Conservation (phyloP, 2,888 invertebrate species). For the Fragum sueziense region DNA sequence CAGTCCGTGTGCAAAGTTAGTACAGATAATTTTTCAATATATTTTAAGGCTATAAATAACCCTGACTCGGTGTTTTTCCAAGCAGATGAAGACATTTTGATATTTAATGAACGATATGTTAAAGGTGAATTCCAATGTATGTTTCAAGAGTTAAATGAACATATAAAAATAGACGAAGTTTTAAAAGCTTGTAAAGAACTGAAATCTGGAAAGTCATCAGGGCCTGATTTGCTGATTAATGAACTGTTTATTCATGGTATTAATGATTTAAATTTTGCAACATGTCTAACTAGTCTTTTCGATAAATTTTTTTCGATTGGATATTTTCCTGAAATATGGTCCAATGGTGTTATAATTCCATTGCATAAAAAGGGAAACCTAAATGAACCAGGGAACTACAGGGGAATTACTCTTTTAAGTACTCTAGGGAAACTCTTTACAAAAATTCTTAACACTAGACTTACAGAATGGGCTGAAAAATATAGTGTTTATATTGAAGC, state of each 20-base stretch:
- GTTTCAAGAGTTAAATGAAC: constrained; percentile 16
- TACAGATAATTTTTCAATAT: background rate
- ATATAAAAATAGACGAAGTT: background rate
- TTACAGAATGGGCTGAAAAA: constrained; percentile 14
- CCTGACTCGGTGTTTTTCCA: constrained; percentile 17
- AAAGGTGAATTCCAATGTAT: constrained; percentile 32
- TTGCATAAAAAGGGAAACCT: constrained; percentile 22
- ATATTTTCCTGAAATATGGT: constrained; percentile 21
- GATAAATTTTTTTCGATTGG: constrained; percentile 15
- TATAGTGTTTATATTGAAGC: constrained; percentile 17
- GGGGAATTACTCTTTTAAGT: constrained; percentile 24
- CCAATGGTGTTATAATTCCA: constrained; percentile 23
- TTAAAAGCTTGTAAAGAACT: background rate
- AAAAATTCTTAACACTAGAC: constrained; percentile 6
- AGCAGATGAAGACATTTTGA: constrained; percentile 28
- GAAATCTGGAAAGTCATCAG: background rate
- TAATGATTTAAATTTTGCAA: background rate
- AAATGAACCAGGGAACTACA: constrained; percentile 12
- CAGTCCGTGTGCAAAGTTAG: background rate
- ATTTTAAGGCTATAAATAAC: constrained; percentile 39
- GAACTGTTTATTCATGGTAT: constrained; percentile 20
- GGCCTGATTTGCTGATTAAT: constrained; percentile 5
- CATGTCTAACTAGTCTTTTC: constrained; percentile 4
- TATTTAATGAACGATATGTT: constrained; percentile 16
- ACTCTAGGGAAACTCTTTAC: constrained; percentile 19